Percentiles rank a stretch among this genome's conserved stretches.
Evolutionary conservation across 2,797 vertebrate species (phyloP).

Genomic region (Nasua narica): DNA sequence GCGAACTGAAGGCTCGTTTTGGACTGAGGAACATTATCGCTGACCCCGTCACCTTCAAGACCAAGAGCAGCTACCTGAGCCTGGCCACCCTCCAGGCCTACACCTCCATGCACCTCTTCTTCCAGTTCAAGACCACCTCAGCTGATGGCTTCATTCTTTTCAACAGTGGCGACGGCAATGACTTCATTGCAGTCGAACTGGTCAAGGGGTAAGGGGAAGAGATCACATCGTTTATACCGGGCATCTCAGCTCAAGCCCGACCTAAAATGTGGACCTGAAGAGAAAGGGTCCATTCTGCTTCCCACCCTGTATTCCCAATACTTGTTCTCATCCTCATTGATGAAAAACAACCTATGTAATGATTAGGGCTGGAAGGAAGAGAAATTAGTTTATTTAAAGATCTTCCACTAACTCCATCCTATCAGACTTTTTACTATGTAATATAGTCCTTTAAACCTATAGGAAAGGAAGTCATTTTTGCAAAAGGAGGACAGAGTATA

Average conservation of each 20-base stretch:
- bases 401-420: background rate
- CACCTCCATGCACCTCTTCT: constrained; percentile 99
- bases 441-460: background rate
- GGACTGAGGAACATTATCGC: constrained; percentile 97
- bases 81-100: constrained; percentile 97
- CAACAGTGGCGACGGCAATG: constrained; percentile 98
- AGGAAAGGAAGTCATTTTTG: background rate
- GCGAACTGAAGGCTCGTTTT: constrained; percentile 97
- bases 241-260: background rate
- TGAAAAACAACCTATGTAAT: background rate
- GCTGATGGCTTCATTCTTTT: constrained; percentile 97
- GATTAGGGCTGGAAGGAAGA: background rate
- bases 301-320: accelerated
- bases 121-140: constrained; percentile 99
- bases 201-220: constrained; percentile 93
- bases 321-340: background rate
- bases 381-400: background rate
- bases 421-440: background rate
- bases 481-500: background rate
- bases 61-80: constrained; percentile 97
- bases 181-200: constrained; percentile 97
- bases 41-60: constrained; percentile 97
- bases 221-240: background rate
- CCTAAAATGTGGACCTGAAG: background rate
- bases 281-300: background rate